Conservation (phyloP, 2,113 vertebrate species). For the Andinoacara biseriatus region DNA sequence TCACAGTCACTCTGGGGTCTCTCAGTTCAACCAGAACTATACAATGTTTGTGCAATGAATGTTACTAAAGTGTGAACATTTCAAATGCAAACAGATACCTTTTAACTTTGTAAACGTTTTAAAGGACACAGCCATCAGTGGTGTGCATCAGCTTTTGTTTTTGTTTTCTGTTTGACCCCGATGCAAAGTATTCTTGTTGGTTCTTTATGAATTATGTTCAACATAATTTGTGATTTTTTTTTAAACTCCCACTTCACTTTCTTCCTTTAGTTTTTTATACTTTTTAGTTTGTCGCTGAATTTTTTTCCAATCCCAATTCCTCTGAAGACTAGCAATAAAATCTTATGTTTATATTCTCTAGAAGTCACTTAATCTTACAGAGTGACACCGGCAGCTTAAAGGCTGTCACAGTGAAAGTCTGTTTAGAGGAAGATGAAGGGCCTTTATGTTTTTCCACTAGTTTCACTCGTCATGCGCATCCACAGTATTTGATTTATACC, state of each 20-base stretch:
- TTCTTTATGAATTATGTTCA: background rate
- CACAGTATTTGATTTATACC: no score
- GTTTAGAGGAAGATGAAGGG: no score
- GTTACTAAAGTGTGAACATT: conserved; percentile 30
- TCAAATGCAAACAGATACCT: conserved; percentile 17
- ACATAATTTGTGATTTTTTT: background rate
- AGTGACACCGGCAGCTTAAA: no score
- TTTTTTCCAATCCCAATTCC: background rate
- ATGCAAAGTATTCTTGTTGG: background rate
- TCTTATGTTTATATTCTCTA: background rate
- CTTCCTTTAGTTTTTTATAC: no score
- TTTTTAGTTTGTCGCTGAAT: background rate
- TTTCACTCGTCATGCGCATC: no score
- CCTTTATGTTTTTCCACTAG: no score
- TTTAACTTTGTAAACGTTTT: background rate
- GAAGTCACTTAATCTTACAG: background rate
- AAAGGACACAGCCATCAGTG: background rate
- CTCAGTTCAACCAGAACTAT: conserved; percentile 23
- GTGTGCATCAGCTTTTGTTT: background rate
- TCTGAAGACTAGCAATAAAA: background rate
- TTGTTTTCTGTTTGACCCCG: background rate
- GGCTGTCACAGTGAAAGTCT: no score
- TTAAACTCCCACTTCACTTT: no score
- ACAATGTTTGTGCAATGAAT: conserved; percentile 42
- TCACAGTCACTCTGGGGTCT: conserved; percentile 46